Evolutionary conservation across 2,797 vertebrate species (phyloP).

Genomic region (Amniataba percoides): DNA sequence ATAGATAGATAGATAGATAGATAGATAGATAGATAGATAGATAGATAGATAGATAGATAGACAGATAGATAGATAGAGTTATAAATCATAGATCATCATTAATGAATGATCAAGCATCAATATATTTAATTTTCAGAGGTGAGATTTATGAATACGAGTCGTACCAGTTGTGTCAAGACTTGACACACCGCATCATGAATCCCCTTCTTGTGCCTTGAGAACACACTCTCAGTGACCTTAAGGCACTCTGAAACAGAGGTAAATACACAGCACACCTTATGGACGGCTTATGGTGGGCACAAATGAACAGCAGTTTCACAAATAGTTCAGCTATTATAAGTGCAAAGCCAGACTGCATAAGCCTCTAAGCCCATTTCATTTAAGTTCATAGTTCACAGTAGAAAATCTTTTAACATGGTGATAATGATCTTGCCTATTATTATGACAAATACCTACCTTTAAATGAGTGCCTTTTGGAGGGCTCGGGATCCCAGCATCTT

Average conservation of each 20-base stretch:
- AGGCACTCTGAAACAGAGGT: conserved; percentile 70
- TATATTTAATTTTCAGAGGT: neutral
- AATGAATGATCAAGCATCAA: neutral
- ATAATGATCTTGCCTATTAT: neutral
- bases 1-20: conserved; percentile 27
- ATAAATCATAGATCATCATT: neutral
- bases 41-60: conserved; percentile 47
- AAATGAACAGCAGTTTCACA: rapidly evolving
- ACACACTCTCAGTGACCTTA: conserved; percentile 44
- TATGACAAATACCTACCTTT: conserved; percentile 46
- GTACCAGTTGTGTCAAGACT: conserved; percentile 69
- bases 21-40: conserved; percentile 35
- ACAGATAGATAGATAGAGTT: conserved; percentile 39
- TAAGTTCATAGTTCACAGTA: neutral
- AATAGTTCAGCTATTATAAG: no score
- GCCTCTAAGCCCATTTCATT: neutral
- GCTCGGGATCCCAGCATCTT: conserved; percentile 67
- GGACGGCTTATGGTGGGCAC: neutral
- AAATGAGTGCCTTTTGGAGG: conserved; percentile 64
- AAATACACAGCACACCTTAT: neutral
- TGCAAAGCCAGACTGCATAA: neutral
- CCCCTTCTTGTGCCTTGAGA: conserved; percentile 32
- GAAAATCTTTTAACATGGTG: neutral
- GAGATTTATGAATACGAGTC: rapidly evolving
- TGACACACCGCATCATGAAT: conserved; percentile 48